Conservation (phyloP, 2,797 vertebrate species). For the Pagetopsis macropterus region DNA sequence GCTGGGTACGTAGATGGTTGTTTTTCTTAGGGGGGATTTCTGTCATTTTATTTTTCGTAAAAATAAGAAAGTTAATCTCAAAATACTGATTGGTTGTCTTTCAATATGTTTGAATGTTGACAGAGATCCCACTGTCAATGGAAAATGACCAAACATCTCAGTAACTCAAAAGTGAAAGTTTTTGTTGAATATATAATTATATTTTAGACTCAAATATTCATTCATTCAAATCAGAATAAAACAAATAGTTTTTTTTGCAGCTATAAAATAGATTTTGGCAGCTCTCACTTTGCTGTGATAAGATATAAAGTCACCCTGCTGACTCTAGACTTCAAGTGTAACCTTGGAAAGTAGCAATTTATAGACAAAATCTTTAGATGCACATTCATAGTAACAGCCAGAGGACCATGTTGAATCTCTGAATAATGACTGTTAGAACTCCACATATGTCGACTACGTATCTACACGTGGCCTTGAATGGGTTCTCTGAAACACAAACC, state of each 20-base stretch:
- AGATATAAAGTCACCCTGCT: not conserved
- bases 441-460: slow-evolving; percentile 20
- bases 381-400: not conserved
- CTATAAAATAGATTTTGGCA: not conserved
- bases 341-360: not conserved
- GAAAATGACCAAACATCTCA: not conserved
- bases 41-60: too few species aligned
- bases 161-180: not conserved
- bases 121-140: too few species aligned
- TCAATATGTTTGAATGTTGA: too few species aligned
- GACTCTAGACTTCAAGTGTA: not conserved
- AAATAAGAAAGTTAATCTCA: too few species aligned
- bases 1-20: too few species aligned
- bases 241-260: not conserved
- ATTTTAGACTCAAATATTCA: not conserved
- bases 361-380: not conserved
- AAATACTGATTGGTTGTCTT: too few species aligned
- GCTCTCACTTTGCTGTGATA: not conserved
- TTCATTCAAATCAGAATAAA: not conserved
- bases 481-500: slow-evolving; percentile 42
- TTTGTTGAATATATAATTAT: not conserved
- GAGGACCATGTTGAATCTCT: not conserved
- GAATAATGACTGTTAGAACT: slow-evolving; percentile 1
- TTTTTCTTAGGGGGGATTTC: too few species aligned
- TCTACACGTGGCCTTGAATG: slow-evolving; percentile 41